Evolutionary conservation across 1,140 invertebrate genomes (phyloP).

Genomic region (Nomia melanderi): DNA sequence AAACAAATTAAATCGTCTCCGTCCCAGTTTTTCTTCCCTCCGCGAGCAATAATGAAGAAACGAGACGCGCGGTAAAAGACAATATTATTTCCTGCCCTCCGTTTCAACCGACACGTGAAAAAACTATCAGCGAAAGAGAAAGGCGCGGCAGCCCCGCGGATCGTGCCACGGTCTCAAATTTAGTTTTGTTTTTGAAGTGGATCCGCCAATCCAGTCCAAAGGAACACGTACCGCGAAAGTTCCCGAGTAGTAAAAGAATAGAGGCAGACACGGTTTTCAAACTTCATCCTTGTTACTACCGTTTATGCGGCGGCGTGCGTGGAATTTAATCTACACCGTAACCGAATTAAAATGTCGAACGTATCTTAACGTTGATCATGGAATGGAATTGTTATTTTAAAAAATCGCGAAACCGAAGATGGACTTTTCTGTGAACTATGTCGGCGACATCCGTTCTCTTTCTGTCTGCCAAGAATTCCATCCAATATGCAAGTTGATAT

Average conservation of each 20-base stretch:
- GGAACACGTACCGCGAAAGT: neutral
- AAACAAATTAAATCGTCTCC: neutral
- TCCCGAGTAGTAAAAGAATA: conserved; percentile 15
- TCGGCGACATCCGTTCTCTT: neutral
- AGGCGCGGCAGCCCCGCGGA: neutral
- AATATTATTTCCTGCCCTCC: neutral
- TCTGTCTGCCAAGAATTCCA: neutral
- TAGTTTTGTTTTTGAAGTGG: neutral
- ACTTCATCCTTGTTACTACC: conserved; percentile 15
- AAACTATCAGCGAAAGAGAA: neutral
- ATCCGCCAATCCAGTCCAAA: neutral
- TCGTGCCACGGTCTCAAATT: neutral
- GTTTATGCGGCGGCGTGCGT: neutral
- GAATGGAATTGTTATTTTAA: neutral
- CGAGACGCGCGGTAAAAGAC: neutral
- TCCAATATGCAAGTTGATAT: neutral
- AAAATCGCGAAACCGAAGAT: neutral
- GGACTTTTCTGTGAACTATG: neutral
- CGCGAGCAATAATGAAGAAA: neutral
- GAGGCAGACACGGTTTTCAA: conserved; percentile 1
- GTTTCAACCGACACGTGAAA: neutral
- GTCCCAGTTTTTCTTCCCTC: neutral
- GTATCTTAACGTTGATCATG: neutral
- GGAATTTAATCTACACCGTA: conserved; percentile 7
- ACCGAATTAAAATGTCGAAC: conserved; percentile 8